Evolutionary conservation across 2,797 vertebrate species (phyloP).

Genomic region (Muscicapa comitata): DNA sequence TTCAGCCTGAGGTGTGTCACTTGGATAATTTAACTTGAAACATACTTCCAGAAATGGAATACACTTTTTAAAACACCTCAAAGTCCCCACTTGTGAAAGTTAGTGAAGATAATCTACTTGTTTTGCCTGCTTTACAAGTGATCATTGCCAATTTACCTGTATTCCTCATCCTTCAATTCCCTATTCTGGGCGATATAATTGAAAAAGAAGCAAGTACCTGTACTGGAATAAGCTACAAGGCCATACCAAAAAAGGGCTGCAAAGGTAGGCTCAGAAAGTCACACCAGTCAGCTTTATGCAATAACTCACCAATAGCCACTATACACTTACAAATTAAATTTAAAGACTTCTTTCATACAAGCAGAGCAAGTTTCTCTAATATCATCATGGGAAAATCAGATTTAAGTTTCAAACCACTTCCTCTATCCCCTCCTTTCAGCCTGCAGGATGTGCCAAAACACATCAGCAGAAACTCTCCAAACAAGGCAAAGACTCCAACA

Average conservation of each 20-base stretch:
- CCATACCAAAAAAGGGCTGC: background rate
- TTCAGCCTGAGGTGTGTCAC: background rate
- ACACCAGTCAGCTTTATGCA: background rate
- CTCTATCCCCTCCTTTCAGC: background rate
- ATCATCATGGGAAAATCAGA: background rate
- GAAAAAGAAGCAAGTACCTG: background rate
- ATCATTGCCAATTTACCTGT: background rate
- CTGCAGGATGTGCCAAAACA: background rate
- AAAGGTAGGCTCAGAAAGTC: background rate
- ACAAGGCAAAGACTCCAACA: background rate
- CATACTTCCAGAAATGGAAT: background rate
- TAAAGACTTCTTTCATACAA: background rate
- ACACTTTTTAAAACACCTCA: accelerated
- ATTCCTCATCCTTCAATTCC: background rate
- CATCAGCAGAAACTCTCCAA: background rate
- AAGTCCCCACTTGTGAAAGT: background rate
- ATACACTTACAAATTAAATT: background rate
- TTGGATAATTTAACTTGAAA: background rate
- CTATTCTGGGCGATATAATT: background rate
- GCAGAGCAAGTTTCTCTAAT: background rate
- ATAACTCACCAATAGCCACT: background rate
- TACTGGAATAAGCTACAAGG: background rate
- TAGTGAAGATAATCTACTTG: background rate
- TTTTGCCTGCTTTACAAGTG: background rate
- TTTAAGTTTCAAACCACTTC: background rate